phyloP scores from a whole-genome alignment of 2,797 vertebrate species.

The Cetoscarus ocellatus region DNA sequence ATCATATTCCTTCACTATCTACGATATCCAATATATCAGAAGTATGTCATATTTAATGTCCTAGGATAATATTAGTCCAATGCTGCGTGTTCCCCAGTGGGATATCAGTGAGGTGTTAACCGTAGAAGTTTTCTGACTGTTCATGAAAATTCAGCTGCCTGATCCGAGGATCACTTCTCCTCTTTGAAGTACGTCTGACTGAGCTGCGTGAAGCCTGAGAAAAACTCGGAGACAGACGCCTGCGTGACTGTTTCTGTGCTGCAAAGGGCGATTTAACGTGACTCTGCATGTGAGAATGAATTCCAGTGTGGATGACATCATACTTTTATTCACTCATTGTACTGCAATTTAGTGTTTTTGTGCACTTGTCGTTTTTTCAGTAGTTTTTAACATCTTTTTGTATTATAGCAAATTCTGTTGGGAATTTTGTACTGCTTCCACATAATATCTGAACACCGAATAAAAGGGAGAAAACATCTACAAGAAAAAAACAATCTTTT shows the following conservation, averaged over 20 bases:
- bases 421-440: too few species aligned
- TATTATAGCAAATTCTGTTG: too few species aligned
- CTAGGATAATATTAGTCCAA: conserved; percentile 24
- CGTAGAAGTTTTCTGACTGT: conserved; percentile 33
- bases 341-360: too few species aligned
- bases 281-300: conserved; percentile 7
- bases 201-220: conserved; percentile 36
- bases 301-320: not conserved
- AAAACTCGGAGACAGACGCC: conserved; percentile 46
- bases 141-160: conserved; percentile 63
- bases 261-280: not conserved
- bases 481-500: too few species aligned
- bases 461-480: too few species aligned
- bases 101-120: conserved; percentile 35
- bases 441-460: too few species aligned
- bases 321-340: too few species aligned
- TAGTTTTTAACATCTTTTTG: too few species aligned
- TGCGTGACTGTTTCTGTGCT: conserved; percentile 11
- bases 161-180: conserved; percentile 55
- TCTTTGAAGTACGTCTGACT: conserved; percentile 67
- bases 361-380: too few species aligned
- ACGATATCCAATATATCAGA: not conserved
- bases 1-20: not conserved
- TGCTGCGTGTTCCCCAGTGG: not conserved
- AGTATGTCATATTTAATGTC: conserved; percentile 5